Conservation (phyloP, 2,888 invertebrate genomes). For the Rhagophthalmus giganteus region DNA sequence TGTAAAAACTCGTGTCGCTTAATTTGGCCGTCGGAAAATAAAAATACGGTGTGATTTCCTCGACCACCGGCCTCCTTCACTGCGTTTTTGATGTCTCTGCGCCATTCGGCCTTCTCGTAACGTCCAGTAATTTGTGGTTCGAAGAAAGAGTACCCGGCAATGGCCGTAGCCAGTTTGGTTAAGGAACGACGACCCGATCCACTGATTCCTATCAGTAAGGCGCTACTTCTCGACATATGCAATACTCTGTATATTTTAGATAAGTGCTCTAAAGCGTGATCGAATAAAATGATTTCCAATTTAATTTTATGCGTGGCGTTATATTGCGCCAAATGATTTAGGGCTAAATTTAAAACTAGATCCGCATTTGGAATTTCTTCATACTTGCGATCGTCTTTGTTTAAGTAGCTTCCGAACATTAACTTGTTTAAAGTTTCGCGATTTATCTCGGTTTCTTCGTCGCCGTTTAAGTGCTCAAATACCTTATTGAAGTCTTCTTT, state of each 20-base stretch:
- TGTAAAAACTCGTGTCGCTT: conserved; percentile 79
- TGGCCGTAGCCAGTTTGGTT: conserved; percentile 69
- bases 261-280: conserved; percentile 82
- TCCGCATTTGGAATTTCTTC: conserved; percentile 79
- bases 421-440: conserved; percentile 67
- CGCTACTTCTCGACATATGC: conserved; percentile 76
- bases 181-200: conserved; percentile 87
- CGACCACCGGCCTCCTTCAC: conserved; percentile 72
- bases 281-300: conserved; percentile 82
- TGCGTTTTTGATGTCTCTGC: conserved; percentile 76
- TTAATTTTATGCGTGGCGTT: conserved; percentile 77
- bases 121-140: conserved; percentile 80
- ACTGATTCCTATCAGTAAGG: conserved; percentile 81
- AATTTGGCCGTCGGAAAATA: conserved; percentile 80
- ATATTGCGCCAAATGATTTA: conserved; percentile 73
- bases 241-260: conserved; percentile 79
- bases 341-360: conserved; percentile 67
- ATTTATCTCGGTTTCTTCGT: conserved; percentile 61
- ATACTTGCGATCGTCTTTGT: conserved; percentile 76
- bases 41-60: conserved; percentile 72
- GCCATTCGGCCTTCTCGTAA: conserved; percentile 78
- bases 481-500: conserved; percentile 78
- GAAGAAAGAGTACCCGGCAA: conserved; percentile 62
- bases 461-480: conserved; percentile 68
- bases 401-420: conserved; percentile 88